These are phyloP conservation scores for Ciconia boyciana DNA, from an alignment of 2,113 vertebrate species.

Conservation along the genomic window DNA sequence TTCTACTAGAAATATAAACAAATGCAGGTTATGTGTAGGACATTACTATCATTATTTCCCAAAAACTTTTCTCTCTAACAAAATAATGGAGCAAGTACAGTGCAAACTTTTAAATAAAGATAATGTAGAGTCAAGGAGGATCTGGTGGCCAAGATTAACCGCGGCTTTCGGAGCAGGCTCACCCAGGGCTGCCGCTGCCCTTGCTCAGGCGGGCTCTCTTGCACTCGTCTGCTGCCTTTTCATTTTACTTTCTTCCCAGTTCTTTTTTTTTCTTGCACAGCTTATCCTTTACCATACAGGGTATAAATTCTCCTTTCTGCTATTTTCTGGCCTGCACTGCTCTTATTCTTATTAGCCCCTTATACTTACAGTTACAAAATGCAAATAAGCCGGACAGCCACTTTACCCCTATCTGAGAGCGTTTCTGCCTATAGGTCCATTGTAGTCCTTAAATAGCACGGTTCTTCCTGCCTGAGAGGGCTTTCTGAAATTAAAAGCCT, in stretches of 20 bases:
- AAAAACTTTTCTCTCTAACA: background rate
- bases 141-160: fast-evolving
- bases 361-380: fast-evolving
- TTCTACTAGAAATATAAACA: fast-evolving
- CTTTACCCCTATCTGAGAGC: background rate
- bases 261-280: background rate
- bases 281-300: background rate
- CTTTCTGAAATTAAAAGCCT: background rate
- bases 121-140: background rate
- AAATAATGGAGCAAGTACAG: fast-evolving
- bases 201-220: too few relatives aligned
- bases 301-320: background rate
- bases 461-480: background rate
- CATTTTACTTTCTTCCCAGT: background rate
- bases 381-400: fast-evolving
- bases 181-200: fast-evolving
- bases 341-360: background rate
- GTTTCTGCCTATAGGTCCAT: fast-evolving
- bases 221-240: background rate
- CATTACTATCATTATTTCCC: background rate
- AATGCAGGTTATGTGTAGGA: fast-evolving
- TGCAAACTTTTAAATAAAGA: fast-evolving
- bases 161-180: fast-evolving
- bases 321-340: background rate
- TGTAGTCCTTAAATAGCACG: fast-evolving